phyloP scores from a whole-genome alignment of 2,888 invertebrate species.

The Strigamia crassipes region DNA sequence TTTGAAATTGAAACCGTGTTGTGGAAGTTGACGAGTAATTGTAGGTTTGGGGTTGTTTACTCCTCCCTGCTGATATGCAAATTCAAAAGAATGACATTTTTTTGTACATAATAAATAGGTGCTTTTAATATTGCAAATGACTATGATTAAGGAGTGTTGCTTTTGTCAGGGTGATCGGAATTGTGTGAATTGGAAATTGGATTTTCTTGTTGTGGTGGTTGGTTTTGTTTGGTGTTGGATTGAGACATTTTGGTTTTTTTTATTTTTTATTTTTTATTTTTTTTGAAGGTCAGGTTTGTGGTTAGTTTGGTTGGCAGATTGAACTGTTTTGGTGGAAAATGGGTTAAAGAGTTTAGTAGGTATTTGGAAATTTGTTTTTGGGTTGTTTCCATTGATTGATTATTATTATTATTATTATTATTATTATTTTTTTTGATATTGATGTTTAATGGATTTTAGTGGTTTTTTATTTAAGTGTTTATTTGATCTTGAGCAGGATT shows the following conservation, averaged over 20 bases:
- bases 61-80: conserved; percentile 15
- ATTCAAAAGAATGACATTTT: conserved; percentile 14
- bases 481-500: too few relatives aligned
- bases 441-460: too few relatives aligned
- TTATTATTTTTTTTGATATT: too few relatives aligned
- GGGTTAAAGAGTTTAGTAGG: too few relatives aligned
- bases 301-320: too few relatives aligned
- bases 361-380: too few relatives aligned
- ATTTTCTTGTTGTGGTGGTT: neutral
- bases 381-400: too few relatives aligned
- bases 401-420: too few relatives aligned
- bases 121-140: conserved; percentile 13
- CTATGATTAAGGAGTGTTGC: conserved; percentile 31
- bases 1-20: neutral
- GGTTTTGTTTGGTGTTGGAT: neutral
- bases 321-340: too few relatives aligned
- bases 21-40: conserved; percentile 3
- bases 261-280: neutral
- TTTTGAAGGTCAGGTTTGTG: neutral
- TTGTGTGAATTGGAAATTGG: neutral
- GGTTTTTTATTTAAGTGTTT: too few relatives aligned
- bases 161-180: neutral
- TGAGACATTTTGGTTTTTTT: neutral
- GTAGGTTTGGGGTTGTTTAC: neutral
- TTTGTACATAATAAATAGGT: neutral